Evolutionary conservation across 2,888 invertebrate genomes (phyloP).

Genomic region (Thyatira batis): DNA sequence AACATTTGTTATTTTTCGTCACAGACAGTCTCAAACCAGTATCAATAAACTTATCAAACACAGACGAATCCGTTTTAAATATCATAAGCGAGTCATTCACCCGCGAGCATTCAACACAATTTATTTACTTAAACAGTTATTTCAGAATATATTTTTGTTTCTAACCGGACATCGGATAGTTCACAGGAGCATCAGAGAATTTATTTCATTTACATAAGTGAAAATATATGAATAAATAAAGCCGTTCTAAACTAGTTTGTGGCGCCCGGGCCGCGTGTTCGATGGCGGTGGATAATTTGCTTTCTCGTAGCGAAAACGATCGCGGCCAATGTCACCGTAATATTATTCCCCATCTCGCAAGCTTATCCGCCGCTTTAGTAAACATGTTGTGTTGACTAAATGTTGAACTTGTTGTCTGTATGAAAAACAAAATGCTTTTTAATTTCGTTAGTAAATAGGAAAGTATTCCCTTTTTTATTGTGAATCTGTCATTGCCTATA

Average conservation of each 20-base stretch:
- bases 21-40: constrained; percentile 13
- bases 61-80: constrained; percentile 1
- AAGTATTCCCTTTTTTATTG: too few species aligned
- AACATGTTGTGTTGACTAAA: background rate
- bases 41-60: constrained; percentile 6
- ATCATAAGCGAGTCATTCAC: background rate
- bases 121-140: constrained; percentile 7
- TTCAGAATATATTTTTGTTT: constrained; percentile 21
- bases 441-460: too few species aligned
- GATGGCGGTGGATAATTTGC: constrained; percentile 41
- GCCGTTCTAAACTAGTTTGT: constrained; percentile 51
- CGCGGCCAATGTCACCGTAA: constrained; percentile 23
- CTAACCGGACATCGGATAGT: constrained; percentile 52
- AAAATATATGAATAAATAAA: constrained; percentile 68
- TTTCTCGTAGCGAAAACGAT: constrained; percentile 60
- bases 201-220: constrained; percentile 75
- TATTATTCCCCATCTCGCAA: background rate
- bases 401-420: too few species aligned
- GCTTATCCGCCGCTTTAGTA: background rate
- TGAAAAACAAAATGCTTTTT: too few species aligned
- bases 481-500: too few species aligned
- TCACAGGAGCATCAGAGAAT: constrained; percentile 44
- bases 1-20: constrained; percentile 6
- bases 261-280: constrained; percentile 17
- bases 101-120: background rate